Evolutionary conservation across 1,140 invertebrate genomes (phyloP), one percentile per base, ranked within the genome.

Genomic region (Caligus rogercresseyi): DNA sequence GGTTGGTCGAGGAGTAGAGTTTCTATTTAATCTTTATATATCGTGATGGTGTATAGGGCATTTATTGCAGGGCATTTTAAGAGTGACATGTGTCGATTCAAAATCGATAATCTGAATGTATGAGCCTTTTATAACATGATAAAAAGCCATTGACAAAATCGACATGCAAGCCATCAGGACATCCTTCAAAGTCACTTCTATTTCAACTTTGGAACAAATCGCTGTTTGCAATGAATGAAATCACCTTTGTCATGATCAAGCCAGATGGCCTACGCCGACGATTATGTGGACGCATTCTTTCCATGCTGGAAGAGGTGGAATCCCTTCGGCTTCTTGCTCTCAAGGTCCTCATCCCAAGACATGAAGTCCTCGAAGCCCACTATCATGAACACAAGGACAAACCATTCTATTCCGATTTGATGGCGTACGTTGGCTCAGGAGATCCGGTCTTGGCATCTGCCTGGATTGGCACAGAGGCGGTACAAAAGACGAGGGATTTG

Each of bases 361-460:
- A 54, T 14, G 53, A 54, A 4, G 11, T 7, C 13, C 53, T 54
- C 16, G 21, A 4, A 16, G 16, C 13, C 13, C 53, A 54, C 53
- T 54, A 54, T 23, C n/a, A 11, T 16, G 16, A 54, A 20, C 53
- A 19, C 21, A 23, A 16, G 16, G 4, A 54, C 11, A 54, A 54
- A 20, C 53, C 53, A 11, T 54, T 54, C 16, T 54, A 15, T 54
- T 14, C 13, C 13, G 53, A 54, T 16, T 7, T 54, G 11, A 16
- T 54, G 53, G 53, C 53, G 21, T 54, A 54, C 16, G 16, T 54
- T 13, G 53, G 53, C n/a, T 54, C 53, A 23, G 53, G 53, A 16
- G 31, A 43, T n/a, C 53, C 53, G 4, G 16, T 54, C 11, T 11
- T 54, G 53, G 13, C 13, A 13, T 19, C 21, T 16, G n/a, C 11